These are phyloP conservation scores for Corydoras maculifer DNA, from an alignment of 2,113 vertebrate species.

Conservation along the genomic window DNA sequence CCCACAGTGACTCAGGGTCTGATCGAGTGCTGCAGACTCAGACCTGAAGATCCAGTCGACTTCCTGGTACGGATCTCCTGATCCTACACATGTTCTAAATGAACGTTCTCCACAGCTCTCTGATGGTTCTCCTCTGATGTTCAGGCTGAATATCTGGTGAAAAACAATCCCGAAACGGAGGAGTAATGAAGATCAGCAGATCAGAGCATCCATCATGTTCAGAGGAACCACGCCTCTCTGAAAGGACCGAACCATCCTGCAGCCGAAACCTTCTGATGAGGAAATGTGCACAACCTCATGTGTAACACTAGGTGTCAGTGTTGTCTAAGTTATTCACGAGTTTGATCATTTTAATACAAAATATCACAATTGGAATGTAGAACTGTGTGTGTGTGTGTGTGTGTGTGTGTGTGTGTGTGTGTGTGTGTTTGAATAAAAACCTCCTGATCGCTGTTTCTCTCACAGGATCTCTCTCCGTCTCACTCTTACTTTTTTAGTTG, in stretches of 20 bases:
- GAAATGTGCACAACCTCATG: conserved; percentile 27
- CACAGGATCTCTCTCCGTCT: too few relatives aligned
- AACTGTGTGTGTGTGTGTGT: conserved; percentile 11
- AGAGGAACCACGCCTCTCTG: conserved; percentile 25
- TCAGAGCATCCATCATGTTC: conserved; percentile 45
- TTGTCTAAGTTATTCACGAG: conserved; percentile 35
- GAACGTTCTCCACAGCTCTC: conserved; percentile 6
- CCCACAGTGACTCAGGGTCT: conserved; percentile 80
- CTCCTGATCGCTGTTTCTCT: too few relatives aligned
- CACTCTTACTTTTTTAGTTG: too few relatives aligned
- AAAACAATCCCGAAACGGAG: conserved; percentile 50
- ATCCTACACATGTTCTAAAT: too few relatives aligned
- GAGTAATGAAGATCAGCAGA: conserved; percentile 2
- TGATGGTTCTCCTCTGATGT: conserved; percentile 30
- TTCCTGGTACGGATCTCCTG: conserved; percentile 74
- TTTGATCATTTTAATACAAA: background rate
- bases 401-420: conserved; percentile 16
- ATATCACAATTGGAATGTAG: background rate
- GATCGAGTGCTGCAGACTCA: conserved; percentile 71
- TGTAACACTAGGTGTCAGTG: conserved; percentile 59
- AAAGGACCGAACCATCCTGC: too few relatives aligned
- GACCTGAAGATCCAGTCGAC: conserved; percentile 79
- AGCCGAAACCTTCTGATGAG: conserved; percentile 42
- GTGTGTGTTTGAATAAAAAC: conserved; percentile 30
- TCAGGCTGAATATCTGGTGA: conserved; percentile 62